phyloP scores from a whole-genome alignment of 2,113 vertebrate species.

The Oxyruncus cristatus region DNA sequence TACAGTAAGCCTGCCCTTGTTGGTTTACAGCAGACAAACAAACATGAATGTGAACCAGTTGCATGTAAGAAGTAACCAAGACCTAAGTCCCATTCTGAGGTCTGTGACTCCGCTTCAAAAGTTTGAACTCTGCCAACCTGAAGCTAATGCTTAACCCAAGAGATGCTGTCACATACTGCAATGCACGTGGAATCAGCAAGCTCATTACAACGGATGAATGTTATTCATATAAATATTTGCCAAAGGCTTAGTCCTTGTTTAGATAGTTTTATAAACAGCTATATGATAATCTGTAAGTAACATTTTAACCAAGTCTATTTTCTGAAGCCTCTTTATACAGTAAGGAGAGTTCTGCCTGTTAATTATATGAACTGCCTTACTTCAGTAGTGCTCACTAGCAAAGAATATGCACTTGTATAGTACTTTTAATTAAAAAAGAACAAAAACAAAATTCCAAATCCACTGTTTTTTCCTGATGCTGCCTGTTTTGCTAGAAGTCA shows the following conservation, averaged over 20 bases:
- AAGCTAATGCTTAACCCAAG: background rate
- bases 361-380: background rate
- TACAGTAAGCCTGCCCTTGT: background rate
- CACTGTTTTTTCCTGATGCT: background rate
- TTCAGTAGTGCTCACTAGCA: background rate
- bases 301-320: background rate
- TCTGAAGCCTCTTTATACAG: background rate
- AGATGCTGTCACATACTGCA: rapidly evolving
- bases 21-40: background rate
- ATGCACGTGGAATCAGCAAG: background rate
- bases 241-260: background rate
- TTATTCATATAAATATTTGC: background rate
- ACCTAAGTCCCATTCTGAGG: background rate
- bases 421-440: background rate
- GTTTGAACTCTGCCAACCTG: background rate
- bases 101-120: background rate
- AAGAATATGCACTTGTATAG: background rate
- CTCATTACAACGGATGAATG: background rate
- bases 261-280: background rate
- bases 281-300: background rate
- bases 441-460: background rate
- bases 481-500: background rate
- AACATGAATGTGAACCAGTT: background rate
- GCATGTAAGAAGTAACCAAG: background rate
- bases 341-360: background rate